Evolutionary conservation across 2,888 invertebrate genomes (phyloP).

Genomic region (Mimachlamys varia): DNA sequence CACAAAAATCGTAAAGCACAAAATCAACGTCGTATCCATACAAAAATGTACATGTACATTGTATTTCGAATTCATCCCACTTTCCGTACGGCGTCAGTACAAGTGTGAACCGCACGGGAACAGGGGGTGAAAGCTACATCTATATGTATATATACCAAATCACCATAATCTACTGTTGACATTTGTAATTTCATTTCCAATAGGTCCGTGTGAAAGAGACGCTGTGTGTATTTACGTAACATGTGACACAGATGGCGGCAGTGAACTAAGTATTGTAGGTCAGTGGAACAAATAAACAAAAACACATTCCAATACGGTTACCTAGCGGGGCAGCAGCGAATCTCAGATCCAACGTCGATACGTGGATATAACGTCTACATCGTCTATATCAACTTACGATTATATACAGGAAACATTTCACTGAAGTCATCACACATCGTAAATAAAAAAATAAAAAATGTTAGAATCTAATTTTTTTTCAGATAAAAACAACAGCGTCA

Average conservation of each 20-base stretch:
- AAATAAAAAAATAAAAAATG: too few species aligned
- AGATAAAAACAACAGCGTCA: too few species aligned
- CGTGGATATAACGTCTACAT: too few species aligned
- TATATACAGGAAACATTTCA: too few species aligned
- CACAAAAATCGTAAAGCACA: too few species aligned
- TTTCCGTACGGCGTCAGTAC: neutral
- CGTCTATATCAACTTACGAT: too few species aligned
- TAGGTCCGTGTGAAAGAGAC: neutral
- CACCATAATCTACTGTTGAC: neutral
- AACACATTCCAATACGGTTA: neutral
- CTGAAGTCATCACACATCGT: too few species aligned
- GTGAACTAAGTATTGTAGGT: neutral
- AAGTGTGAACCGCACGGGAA: neutral
- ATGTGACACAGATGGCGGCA: neutral
- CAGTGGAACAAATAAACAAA: neutral
- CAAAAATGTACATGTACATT: too few species aligned
- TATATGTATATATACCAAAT: neutral
- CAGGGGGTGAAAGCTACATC: too few species aligned
- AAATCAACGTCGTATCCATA: too few species aligned
- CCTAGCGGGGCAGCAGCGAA: neutral
- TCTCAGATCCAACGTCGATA: too few species aligned
- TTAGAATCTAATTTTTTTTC: too few species aligned
- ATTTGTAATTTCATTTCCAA: neutral
- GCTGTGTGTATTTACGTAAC: neutral
- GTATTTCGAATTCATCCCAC: neutral